Conservation (phyloP, 2,888 invertebrate genomes). For the Sympetrum striolatum region DNA sequence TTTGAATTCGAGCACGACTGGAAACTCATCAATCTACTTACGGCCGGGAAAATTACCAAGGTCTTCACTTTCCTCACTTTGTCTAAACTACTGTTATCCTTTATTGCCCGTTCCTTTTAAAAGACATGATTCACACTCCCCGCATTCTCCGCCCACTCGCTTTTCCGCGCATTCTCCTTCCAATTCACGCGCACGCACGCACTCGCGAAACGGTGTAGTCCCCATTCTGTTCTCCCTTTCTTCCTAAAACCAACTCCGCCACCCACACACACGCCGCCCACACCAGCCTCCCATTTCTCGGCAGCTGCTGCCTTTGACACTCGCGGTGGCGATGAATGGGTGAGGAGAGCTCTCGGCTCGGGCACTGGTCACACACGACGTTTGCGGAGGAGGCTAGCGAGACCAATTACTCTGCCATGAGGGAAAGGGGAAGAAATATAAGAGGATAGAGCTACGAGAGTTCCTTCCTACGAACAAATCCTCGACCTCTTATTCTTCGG, state of each 20-base stretch:
- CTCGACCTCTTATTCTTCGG: neutral
- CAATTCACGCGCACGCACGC: neutral
- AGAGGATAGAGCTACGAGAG: neutral
- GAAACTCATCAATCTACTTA: neutral
- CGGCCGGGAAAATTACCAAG: neutral
- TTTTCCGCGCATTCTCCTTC: neutral
- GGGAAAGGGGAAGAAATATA: neutral
- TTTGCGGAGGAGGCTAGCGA: conserved; percentile 39
- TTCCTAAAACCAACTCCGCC: neutral
- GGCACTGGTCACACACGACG: conserved; percentile 30
- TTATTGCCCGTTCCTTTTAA: neutral
- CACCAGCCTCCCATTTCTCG: neutral
- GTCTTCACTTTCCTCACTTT: conserved; percentile 18
- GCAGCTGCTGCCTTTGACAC: conserved; percentile 13
- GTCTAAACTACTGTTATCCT: neutral
- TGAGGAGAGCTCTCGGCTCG: neutral
- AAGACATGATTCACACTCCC: neutral
- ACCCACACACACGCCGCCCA: neutral
- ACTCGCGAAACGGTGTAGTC: neutral
- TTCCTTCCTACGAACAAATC: neutral
- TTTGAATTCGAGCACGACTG: neutral
- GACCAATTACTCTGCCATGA: conserved; percentile 32
- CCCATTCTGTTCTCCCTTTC: neutral
- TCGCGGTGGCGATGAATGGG: neutral
- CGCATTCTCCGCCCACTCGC: neutral